Conservation (phyloP, 2,888 invertebrate species). For the Mylabris sibirica region DNA sequence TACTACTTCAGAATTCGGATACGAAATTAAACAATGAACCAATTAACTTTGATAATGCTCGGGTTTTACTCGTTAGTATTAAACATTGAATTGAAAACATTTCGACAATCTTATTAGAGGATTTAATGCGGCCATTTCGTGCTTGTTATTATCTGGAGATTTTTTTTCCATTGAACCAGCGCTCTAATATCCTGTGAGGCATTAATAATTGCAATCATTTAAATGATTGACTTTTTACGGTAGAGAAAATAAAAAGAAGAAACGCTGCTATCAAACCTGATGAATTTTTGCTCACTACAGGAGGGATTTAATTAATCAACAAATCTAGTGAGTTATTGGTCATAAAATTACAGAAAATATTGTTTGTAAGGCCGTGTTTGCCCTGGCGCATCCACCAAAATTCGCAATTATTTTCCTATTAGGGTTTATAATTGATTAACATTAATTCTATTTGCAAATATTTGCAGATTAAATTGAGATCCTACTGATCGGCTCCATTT, state of each 20-base stretch:
- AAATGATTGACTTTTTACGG: neutral
- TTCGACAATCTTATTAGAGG: constrained; percentile 12
- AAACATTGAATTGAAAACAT: constrained; percentile 24
- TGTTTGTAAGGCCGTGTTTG: neutral
- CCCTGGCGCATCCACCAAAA: constrained; percentile 23
- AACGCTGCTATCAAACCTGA: neutral
- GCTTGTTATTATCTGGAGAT: neutral
- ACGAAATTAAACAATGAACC: constrained; percentile 29
- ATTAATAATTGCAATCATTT: neutral
- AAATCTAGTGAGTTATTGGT: neutral
- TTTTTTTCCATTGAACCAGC: neutral
- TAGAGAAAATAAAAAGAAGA: neutral
- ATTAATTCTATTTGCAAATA: constrained; percentile 46
- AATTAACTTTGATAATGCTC: constrained; percentile 24
- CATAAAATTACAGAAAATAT: neutral
- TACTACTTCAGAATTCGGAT: constrained; percentile 27
- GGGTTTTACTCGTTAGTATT: constrained; percentile 17
- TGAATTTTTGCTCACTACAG: neutral
- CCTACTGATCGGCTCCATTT: constrained; percentile 33
- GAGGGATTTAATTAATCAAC: constrained; percentile 5
- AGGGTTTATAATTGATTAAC: constrained; percentile 39
- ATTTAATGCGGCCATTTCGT: neutral
- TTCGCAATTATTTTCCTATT: constrained; percentile 1
- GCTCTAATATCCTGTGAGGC: neutral
- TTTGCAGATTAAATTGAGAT: constrained; percentile 35